These are phyloP conservation scores for Mastomys natalensis DNA, from an alignment of 2,113 vertebrate species.

Conservation along the genomic window DNA sequence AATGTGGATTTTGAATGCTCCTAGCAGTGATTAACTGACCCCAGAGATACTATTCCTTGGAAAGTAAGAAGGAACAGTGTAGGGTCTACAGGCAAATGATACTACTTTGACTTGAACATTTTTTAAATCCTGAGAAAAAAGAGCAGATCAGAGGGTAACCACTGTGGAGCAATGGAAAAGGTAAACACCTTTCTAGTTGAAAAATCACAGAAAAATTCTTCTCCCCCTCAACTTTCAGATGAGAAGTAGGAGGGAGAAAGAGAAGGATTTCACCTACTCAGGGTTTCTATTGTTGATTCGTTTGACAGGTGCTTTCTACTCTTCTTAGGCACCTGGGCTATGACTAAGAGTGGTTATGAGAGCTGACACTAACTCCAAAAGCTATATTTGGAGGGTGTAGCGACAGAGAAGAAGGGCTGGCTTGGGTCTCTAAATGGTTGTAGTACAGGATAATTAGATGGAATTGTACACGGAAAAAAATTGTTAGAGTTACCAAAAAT, in stretches of 20 bases:
- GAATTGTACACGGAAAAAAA: conserved; percentile 79
- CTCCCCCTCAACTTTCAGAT: conserved; percentile 70
- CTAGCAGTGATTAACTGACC: background rate
- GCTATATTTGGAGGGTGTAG: conserved; percentile 70
- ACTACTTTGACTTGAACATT: conserved; percentile 13
- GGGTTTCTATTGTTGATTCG: conserved; percentile 72
- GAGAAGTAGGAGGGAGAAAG: conserved; percentile 66
- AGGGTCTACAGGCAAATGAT: background rate
- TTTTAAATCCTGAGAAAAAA: conserved; percentile 56
- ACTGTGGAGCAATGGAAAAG: conserved; percentile 60
- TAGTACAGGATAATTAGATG: conserved; percentile 81
- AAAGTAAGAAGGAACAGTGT: background rate
- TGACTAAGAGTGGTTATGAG: conserved; percentile 72
- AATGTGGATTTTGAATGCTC: conserved; percentile 14
- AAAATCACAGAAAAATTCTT: conserved; percentile 65
- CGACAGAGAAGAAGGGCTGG: conserved; percentile 70
- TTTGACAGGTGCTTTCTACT: conserved; percentile 67
- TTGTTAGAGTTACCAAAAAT: conserved; percentile 82
- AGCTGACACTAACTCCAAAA: conserved; percentile 60
- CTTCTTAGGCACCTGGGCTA: conserved; percentile 66
- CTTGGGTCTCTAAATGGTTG: conserved; percentile 78
- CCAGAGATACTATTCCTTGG: background rate
- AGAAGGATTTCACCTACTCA: conserved; percentile 71
- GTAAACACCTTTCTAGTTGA: conserved; percentile 66
- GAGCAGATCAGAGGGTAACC: conserved; percentile 52